These are phyloP conservation scores for Hyposoter didymator DNA, from an alignment of 2,888 invertebrate species.

Conservation along the genomic window DNA sequence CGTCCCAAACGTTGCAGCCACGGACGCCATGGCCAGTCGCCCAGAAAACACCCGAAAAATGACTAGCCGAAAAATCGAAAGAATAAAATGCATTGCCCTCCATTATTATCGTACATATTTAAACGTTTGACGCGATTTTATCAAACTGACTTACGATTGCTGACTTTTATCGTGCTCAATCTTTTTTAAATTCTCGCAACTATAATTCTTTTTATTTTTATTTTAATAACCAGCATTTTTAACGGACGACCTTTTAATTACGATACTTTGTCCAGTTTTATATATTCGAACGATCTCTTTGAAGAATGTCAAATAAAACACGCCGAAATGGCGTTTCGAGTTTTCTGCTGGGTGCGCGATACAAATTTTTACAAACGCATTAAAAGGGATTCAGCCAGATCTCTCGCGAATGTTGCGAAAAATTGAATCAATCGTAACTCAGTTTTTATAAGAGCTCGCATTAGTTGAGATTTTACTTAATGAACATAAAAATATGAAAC, in stretches of 20 bases:
- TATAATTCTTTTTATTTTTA: not conserved
- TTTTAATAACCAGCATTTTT: not conserved
- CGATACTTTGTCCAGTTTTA: not conserved
- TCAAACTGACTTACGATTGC: not conserved
- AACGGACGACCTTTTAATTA: not conserved
- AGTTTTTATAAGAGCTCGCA: not conserved
- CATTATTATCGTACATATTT: slow-evolving; percentile 62
- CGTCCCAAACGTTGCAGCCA: slow-evolving; percentile 57
- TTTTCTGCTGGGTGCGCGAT: not conserved
- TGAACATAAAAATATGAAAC: not conserved
- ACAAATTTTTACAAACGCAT: not conserved
- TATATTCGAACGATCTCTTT: not conserved
- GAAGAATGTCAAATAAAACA: not conserved
- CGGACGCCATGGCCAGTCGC: slow-evolving; percentile 46
- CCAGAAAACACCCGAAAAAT: slow-evolving; percentile 33
- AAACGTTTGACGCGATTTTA: not conserved
- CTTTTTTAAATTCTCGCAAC: not conserved
- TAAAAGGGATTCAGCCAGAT: not conserved
- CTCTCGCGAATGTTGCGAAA: not conserved
- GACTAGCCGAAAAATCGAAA: slow-evolving; percentile 55
- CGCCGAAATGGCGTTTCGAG: not conserved
- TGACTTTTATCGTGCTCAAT: not conserved
- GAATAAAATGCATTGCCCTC: slow-evolving; percentile 68
- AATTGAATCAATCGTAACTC: not conserved
- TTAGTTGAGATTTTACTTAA: not conserved